Evolutionary conservation across 2,888 invertebrate genomes (phyloP).

Genomic region (Apamea epomidion): DNA sequence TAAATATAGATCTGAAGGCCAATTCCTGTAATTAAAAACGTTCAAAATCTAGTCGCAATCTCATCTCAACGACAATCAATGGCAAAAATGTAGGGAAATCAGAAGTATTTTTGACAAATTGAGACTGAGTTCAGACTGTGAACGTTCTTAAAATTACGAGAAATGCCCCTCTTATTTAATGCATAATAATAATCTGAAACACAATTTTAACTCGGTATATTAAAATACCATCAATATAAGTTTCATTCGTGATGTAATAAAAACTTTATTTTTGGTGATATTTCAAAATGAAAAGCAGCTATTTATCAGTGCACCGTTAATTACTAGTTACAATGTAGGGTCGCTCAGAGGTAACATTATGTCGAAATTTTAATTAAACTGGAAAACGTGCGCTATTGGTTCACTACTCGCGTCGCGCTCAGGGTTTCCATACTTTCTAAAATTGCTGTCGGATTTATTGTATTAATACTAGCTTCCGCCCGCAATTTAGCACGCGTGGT

Average conservation of each 20-base stretch:
- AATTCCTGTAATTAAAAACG: too few relatives aligned
- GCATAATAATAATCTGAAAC: neutral
- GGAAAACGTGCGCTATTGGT: conserved; percentile 59
- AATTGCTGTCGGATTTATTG: neutral
- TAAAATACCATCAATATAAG: neutral
- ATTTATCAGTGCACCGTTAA: conserved; percentile 32
- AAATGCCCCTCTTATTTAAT: neutral
- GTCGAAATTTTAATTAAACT: conserved; percentile 65
- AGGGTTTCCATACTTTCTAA: conserved; percentile 51
- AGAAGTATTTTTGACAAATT: too few relatives aligned
- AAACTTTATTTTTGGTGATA: neutral
- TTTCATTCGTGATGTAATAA: too few relatives aligned
- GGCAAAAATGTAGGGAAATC: too few relatives aligned
- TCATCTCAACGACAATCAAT: too few relatives aligned
- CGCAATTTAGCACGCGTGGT: too few relatives aligned
- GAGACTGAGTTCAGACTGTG: too few relatives aligned
- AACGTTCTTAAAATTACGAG: too few relatives aligned
- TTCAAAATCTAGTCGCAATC: too few relatives aligned
- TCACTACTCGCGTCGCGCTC: conserved; percentile 19
- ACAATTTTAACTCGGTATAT: neutral
- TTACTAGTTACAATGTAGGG: conserved; percentile 47
- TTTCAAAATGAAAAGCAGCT: neutral
- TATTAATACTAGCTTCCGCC: neutral
- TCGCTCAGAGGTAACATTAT: conserved; percentile 59
- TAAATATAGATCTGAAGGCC: neutral